Evolutionary conservation across 2,888 invertebrate genomes (phyloP), one percentile per base, ranked within the genome.

Genomic region (Amphiduros pacificus): DNA sequence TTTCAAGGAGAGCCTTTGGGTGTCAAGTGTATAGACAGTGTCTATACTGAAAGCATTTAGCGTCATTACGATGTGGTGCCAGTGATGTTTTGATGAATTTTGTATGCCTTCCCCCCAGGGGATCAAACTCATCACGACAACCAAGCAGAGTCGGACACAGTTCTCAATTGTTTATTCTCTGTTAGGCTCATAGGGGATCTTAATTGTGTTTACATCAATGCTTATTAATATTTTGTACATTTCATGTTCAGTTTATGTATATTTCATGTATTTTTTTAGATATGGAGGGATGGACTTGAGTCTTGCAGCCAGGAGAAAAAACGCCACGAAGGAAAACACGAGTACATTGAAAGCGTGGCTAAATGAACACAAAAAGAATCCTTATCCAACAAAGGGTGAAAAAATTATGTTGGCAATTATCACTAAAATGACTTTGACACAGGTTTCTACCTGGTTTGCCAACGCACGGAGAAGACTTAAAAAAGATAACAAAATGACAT

Each of bases 401-500:
- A 95, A 95, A 84, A 93, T 94, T 74, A 93, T 94, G 92, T 84
- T 95, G 79, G 94, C 94, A 71, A 93, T 94, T 79, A 91, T 94
- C 79, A 95, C 94, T 61, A 93, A 94, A 85, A 95, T 94, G 94
- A 94, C 94, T 62, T 84, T 94, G 71, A 95, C 94, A n/a, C 70
- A 85, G 78, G 95, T 95, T 68, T 93, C 93, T 63, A 96, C 95
- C 75, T 96, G 95, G 95, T 96, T 96, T 83, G 95, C 95, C 63
- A 96, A 96, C 84, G 95, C 95, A 32, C 86, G 95, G 68, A 86
- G 95, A 73, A 88, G 95, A 51, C 87, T 96, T 73, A 96, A 96
- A 86, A 96, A 96, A 82, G 95, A 95, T 85, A 95, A 95, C 85
- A 95, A 95, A 84, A 94, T 94, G 94, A 94, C 94, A 68, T 95